Base-by-base conservation (phyloP, 2,797 vertebrate genomes). In the Australoheros facetus region DNA sequence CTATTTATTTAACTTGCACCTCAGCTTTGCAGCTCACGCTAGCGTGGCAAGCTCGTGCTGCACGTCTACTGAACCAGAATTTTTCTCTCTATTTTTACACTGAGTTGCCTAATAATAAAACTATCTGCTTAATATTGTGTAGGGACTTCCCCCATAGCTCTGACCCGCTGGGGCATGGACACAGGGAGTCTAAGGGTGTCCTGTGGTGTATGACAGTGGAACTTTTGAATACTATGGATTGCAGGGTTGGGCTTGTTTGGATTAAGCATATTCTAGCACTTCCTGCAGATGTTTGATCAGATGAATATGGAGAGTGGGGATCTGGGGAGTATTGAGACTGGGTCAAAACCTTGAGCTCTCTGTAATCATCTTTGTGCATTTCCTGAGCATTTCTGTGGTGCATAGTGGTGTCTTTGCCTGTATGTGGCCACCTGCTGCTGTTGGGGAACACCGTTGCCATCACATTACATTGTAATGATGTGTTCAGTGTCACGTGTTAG, bases 1-100 rank as follows among this genome's bases (percentile, higher is more conserved):
- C 76, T 32, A 13, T 77, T 76, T 3, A 71, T 80, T 83, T 72
- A 66, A 74, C 77, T 79, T 56, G 19, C 12, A 57, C 30, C 70
- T 59, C 45, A 57, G 54, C 45, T 69, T 74, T 56, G 34, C 42
- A 73, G 55, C 71, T 59, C 32, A 21, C 45, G 32, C 26, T 26
- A 32, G 45, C 13, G 8, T 71, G 71, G 53, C 12, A 72, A 2
- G 8, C 53, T 54, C 37, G 34, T 76, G 57, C 66, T 37, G 60
- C 53, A 21, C 69, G 12, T 85, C 62, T 78, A 37, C 59, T 71
- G 10, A 17, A 69, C 42, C 71, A 77, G 75, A 60, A 79, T 39
- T 62, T 7, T 55, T 56, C 11, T 53, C 21, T 72, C 56, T 51
- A 30, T 75, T n/a, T 55, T 77, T 60, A 10, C 26, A 69, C 26